These are phyloP conservation scores for Sinocyclocheilus rhinocerous DNA, from an alignment of 2,113 vertebrate genomes.

Conservation along the genomic window DNA sequence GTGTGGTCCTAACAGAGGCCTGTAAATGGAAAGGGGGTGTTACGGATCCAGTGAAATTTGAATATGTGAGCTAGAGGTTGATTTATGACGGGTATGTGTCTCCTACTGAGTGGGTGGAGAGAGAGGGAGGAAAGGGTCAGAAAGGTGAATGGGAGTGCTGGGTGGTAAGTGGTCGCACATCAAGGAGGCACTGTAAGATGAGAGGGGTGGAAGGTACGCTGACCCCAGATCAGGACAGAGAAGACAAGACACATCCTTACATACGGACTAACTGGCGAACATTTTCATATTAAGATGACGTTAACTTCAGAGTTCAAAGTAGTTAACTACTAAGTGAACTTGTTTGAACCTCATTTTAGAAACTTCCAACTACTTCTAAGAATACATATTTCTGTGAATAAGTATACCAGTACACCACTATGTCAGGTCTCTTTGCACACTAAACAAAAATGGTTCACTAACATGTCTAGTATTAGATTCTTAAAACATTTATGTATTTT, in stretches of 20 bases:
- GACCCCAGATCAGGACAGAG: constrained; percentile 9
- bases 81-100: constrained; percentile 41
- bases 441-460: no score
- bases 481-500: no score
- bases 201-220: constrained; percentile 25
- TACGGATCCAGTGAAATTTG: constrained; percentile 4
- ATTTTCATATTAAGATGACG: neutral
- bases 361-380: neutral
- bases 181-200: constrained; percentile 29
- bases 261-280: neutral
- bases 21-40: constrained; percentile 23
- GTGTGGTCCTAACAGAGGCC: constrained; percentile 46
- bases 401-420: neutral
- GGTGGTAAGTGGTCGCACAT: constrained; percentile 28
- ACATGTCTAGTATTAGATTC: no score
- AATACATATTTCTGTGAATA: neutral
- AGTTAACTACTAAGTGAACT: no score
- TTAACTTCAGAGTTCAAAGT: no score
- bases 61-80: constrained; percentile 44
- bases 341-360: neutral
- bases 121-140: constrained; percentile 30
- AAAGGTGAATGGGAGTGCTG: constrained; percentile 42
- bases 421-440: no score
- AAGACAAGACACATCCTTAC: neutral
- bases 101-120: constrained; percentile 25